A percentile compares a stretch with the other conserved stretches of the same genome.
Conservation (phyloP, 2,888 invertebrate species). For the Drosophila borborema region DNA sequence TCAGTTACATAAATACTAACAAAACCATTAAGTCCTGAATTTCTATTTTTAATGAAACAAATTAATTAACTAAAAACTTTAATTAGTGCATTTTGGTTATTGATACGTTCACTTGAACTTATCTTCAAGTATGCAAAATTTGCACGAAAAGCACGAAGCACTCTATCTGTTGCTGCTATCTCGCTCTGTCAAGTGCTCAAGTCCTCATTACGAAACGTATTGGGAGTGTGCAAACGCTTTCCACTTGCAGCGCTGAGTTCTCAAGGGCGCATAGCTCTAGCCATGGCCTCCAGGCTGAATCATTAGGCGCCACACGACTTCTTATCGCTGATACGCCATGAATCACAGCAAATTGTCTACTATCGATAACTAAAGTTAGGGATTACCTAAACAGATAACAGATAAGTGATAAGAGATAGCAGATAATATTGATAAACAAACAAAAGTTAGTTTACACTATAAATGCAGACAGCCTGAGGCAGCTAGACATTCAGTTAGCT, state of each 20-base stretch:
- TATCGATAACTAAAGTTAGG: background rate
- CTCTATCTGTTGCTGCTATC: background rate
- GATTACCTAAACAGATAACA: background rate
- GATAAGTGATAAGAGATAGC: background rate
- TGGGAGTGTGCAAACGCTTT: background rate
- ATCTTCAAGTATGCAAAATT: background rate
- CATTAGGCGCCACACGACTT: slow-evolving; percentile 1
- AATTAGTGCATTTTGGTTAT: background rate
- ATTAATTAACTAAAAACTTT: background rate
- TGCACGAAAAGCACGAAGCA: background rate
- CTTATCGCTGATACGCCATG: background rate
- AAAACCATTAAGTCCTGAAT: background rate
- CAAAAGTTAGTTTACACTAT: background rate
- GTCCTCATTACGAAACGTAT: slow-evolving; percentile 5
- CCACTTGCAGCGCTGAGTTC: background rate
- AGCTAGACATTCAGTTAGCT: background rate
- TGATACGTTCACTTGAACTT: too few relatives aligned
- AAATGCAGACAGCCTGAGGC: background rate
- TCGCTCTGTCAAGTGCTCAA: background rate
- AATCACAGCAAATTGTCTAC: background rate
- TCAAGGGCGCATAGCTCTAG: background rate
- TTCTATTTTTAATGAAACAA: too few relatives aligned
- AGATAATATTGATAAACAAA: background rate
- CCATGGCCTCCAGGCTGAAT: slow-evolving; percentile 3
- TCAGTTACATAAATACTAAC: too few relatives aligned